These are phyloP conservation scores for Drosophila athabasca DNA, from an alignment of 1,140 invertebrate genomes.

Conservation along the genomic window DNA sequence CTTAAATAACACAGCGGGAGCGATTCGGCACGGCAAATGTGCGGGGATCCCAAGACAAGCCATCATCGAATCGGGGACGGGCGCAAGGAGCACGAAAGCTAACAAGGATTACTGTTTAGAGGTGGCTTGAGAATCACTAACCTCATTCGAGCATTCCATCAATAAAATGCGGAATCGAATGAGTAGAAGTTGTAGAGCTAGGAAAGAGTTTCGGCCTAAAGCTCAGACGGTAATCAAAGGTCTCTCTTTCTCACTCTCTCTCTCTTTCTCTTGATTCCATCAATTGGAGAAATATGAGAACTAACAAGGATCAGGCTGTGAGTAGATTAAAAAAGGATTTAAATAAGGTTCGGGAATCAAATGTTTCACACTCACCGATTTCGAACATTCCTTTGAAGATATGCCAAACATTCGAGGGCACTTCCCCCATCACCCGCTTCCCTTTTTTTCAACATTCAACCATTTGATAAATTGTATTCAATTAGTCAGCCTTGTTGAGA, in stretches of 20 bases:
- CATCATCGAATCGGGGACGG: background rate
- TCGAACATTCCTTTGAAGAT: background rate
- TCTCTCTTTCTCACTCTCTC: too few relatives aligned
- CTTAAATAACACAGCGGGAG: slow-evolving; percentile 78
- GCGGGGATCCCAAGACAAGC: background rate
- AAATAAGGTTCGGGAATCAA: too few relatives aligned
- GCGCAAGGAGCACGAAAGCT: background rate
- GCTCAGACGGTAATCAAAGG: too few relatives aligned
- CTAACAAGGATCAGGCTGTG: too few relatives aligned
- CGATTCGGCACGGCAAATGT: slow-evolving; percentile 18
- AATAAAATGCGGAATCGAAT: too few relatives aligned
- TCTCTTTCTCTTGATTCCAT: too few relatives aligned
- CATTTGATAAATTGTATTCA: slow-evolving; percentile 39
- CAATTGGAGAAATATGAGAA: too few relatives aligned
- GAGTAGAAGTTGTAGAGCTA: background rate
- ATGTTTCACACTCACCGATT: too few relatives aligned
- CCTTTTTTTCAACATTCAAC: background rate
- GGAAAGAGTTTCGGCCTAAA: background rate
- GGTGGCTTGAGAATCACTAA: too few relatives aligned
- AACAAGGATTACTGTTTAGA: background rate
- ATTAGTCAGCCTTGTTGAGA: slow-evolving; percentile 41
- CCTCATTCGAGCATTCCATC: too few relatives aligned
- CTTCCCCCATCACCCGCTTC: background rate
- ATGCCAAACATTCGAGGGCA: background rate
- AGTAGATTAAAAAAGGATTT: too few relatives aligned